These are phyloP conservation scores for Parauchenoglanis ngamensis DNA, from an alignment of 2,797 vertebrate species.

Conservation along the genomic window DNA sequence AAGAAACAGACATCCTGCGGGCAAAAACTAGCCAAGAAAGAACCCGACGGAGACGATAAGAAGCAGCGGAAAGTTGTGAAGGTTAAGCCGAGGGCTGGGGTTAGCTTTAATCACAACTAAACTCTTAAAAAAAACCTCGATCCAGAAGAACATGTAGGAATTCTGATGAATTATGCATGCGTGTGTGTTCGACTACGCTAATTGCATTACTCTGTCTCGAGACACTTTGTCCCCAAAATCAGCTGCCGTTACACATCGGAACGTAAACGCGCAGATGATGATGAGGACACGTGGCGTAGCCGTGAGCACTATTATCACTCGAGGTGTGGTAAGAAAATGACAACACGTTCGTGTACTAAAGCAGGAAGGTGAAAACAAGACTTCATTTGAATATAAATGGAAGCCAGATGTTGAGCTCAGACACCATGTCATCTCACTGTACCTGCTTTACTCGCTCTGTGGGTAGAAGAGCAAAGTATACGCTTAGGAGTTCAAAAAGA, in stretches of 20 bases:
- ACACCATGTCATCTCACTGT: slow-evolving; percentile 19
- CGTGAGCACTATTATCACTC: slow-evolving; percentile 20
- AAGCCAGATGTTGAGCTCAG: slow-evolving; percentile 44
- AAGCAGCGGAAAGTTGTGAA: neutral
- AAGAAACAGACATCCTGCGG: slow-evolving; percentile 26
- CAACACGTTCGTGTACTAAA: slow-evolving; percentile 21
- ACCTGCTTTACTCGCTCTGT: slow-evolving; percentile 8
- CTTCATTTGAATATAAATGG: slow-evolving; percentile 54
- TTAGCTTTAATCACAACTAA: neutral
- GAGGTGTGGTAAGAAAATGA: slow-evolving; percentile 28
- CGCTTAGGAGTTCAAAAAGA: neutral
- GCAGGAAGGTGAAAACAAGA: slow-evolving; percentile 26
- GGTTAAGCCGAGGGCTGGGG: neutral
- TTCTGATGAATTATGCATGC: slow-evolving; percentile 7
- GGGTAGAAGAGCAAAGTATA: neutral
- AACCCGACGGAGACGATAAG: slow-evolving; percentile 8
- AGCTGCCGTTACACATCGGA: neutral
- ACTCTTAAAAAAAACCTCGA: neutral
- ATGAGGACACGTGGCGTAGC: slow-evolving; percentile 29
- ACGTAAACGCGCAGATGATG: slow-evolving; percentile 10
- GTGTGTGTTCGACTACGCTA: neutral
- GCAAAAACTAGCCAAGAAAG: slow-evolving; percentile 32
- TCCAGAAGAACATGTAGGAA: neutral
- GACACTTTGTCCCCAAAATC: neutral
- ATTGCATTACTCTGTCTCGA: neutral